These are phyloP conservation scores for Drosophila miranda DNA, from an alignment of 1,140 invertebrate species.

Conservation along the genomic window DNA sequence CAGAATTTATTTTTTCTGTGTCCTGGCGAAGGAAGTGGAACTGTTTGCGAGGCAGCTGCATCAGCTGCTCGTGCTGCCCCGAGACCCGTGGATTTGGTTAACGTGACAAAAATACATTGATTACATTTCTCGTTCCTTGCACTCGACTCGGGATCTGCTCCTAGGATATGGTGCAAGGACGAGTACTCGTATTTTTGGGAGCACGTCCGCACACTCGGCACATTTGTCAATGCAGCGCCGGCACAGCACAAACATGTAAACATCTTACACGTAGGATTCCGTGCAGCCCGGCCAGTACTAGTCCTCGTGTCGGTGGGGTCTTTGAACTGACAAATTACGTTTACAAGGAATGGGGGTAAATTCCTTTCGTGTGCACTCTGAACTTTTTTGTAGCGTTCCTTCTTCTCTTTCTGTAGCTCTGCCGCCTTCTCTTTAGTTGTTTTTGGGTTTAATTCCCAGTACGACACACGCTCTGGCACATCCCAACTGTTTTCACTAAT, in stretches of 20 bases:
- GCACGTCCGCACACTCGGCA: slow-evolving; percentile 75
- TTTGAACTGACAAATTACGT: slow-evolving; percentile 80
- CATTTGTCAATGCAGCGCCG: slow-evolving; percentile 61
- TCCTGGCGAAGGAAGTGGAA: slow-evolving; percentile 26
- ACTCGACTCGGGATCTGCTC: slow-evolving; percentile 25
- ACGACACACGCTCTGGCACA: slow-evolving; percentile 8
- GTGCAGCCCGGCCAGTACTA: slow-evolving; percentile 31
- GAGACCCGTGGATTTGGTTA: slow-evolving; percentile 68
- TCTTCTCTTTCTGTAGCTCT: too few relatives aligned
- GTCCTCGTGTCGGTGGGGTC: slow-evolving; percentile 49
- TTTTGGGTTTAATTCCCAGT: slow-evolving; percentile 71
- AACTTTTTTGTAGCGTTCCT: slow-evolving; percentile 50
- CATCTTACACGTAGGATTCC: slow-evolving; percentile 70
- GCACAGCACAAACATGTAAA: slow-evolving; percentile 38
- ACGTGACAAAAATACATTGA: slow-evolving; percentile 81
- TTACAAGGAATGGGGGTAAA: slow-evolving; percentile 60
- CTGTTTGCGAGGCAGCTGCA: slow-evolving; percentile 34
- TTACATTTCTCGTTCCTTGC: slow-evolving; percentile 66
- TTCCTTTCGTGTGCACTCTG: slow-evolving; percentile 75
- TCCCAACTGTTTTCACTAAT: slow-evolving; percentile 49
- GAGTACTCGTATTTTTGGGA: slow-evolving; percentile 24
- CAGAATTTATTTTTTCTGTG: slow-evolving; percentile 47
- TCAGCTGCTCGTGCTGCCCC: slow-evolving; percentile 17
- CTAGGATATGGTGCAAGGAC: slow-evolving; percentile 1
- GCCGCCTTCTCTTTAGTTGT: slow-evolving; percentile 43